Base-by-base conservation (phyloP, 2,797 vertebrate species). In the Cottoperca gobio region DNA sequence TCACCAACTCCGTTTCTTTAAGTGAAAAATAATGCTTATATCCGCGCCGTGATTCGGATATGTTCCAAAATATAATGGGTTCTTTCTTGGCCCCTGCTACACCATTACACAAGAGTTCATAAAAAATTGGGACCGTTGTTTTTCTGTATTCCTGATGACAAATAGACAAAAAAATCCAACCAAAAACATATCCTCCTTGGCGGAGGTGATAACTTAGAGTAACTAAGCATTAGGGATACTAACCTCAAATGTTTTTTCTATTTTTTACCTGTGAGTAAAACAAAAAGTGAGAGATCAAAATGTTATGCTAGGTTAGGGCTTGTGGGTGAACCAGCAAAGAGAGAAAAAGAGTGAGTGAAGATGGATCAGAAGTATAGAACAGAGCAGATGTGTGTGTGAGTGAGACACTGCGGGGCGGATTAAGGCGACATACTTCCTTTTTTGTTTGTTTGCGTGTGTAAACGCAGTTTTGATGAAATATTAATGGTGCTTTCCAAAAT, bases 401-500 rank as follows among this genome's bases (percentile, higher is more conserved):
- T 82, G 89, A 89, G 80, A 88, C 82, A 87, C 89, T 90, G 89
- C 83, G 71, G 91, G 90, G 90, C 74, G 85, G 89, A 92, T 91
- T 88, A 88, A 79, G 91, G 88, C 73, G 81, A 92, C 92, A 91
- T 77, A 76, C 88, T 88, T 91, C 82, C 88, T 90, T 90, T 92
- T 91, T 84, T 93, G 89, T 93, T 94, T 93, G 91, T 94, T 93
- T 94, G 92, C 85, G 84, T 78, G 87, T 87, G 91, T 95, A 94
- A 94, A 93, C 70, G 92, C 79, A 83, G 89, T 92, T 92, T 91
- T 94, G 93, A 93, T 94, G 86, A 92, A 94, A 94, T 93, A 93
- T 94, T 94, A 91, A 95, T 92, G 90, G 73, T 6, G 75, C 88
- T 88, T 91, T 93, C 91, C 84, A 93, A 93, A 93, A 91, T 86